A percentile compares a stretch with the other conserved stretches of the same genome.
Conservation (phyloP, 2,888 invertebrate species). For the Plebejus melissa region DNA sequence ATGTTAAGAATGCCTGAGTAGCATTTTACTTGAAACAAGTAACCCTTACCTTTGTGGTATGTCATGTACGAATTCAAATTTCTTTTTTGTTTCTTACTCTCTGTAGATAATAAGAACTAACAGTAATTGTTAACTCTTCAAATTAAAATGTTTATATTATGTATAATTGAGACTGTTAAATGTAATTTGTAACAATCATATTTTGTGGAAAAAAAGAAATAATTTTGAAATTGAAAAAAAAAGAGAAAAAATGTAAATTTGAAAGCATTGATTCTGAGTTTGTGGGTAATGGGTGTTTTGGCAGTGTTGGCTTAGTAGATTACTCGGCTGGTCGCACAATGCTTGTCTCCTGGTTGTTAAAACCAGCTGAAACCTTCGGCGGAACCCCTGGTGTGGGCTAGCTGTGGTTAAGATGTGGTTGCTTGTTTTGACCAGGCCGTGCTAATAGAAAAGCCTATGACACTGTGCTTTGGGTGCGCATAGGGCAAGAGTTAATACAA, state of each 20-base stretch:
- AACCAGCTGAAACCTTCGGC: slow-evolving; percentile 19
- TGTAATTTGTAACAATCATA: not conserved
- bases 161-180: slow-evolving; percentile 5
- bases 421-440: slow-evolving; percentile 17
- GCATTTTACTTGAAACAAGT: not conserved
- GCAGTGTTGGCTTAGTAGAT: slow-evolving; percentile 25
- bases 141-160: not conserved
- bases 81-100: not conserved
- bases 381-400: slow-evolving; percentile 27
- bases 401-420: slow-evolving; percentile 12
- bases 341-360: not conserved
- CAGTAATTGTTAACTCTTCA: not conserved
- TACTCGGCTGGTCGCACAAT: slow-evolving; percentile 22
- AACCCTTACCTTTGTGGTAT: not conserved
- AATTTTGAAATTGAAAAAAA: slow-evolving; percentile 12
- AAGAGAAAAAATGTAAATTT: not conserved
- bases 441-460: slow-evolving; percentile 23
- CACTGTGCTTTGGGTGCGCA: not conserved
- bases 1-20: not conserved
- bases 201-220: not conserved
- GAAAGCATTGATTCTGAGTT: not conserved
- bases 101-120: not conserved
- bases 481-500: slow-evolving; percentile 13
- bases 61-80: not conserved
- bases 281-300: slow-evolving; percentile 7